Conservation (phyloP, 2,797 vertebrate species). For the Notolepis coatsorum region DNA sequence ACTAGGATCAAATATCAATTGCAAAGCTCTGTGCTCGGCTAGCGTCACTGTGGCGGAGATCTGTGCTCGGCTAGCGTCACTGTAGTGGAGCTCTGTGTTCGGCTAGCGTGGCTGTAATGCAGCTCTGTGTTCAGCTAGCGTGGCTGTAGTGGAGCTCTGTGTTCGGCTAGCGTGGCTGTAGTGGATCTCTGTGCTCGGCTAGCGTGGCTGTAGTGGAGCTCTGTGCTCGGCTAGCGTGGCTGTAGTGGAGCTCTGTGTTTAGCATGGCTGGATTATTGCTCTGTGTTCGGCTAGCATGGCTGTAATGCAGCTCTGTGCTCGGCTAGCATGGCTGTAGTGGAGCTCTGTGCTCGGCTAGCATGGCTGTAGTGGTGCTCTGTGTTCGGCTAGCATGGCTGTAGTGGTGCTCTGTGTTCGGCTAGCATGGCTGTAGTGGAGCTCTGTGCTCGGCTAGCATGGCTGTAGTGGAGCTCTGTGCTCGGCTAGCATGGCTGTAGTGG, state of each 20-base stretch:
- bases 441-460: conserved; percentile 50
- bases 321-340: conserved; percentile 52
- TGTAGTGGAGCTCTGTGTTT: too few species aligned
- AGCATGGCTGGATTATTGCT: not conserved
- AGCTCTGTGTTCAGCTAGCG: conserved; percentile 33
- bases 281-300: too few species aligned
- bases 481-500: too few species aligned
- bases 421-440: conserved; percentile 13
- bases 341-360: too few species aligned
- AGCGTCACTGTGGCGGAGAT: conserved; percentile 14
- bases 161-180: too few species aligned
- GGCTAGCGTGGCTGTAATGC: too few species aligned
- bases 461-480: too few species aligned
- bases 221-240: too few species aligned
- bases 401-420: too few species aligned
- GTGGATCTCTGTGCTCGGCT: conserved; percentile 37
- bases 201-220: conserved; percentile 48
- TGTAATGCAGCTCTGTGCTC: conserved; percentile 38
- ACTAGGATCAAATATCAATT: too few species aligned
- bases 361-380: conserved; percentile 21
- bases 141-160: conserved; percentile 39
- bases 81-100: conserved; percentile 43
- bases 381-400: conserved; percentile 47
- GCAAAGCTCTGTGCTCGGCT: too few species aligned
- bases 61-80: conserved; percentile 51